phyloP scores from a whole-genome alignment of 2,888 invertebrate species.

The Germaria angustata region DNA sequence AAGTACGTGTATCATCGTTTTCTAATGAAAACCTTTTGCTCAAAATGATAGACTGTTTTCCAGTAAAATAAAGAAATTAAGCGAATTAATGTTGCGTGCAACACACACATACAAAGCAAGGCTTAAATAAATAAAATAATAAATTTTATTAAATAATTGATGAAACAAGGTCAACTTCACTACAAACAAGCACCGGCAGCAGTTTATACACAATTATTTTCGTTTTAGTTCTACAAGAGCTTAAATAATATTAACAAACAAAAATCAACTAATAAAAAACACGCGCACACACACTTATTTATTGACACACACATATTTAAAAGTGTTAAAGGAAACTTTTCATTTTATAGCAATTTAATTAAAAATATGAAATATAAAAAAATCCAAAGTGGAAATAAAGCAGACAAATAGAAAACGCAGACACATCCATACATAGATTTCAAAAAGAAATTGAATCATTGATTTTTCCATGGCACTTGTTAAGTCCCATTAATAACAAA shows the following conservation, averaged over 20 bases:
- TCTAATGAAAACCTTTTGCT: too few relatives aligned
- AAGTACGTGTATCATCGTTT: too few relatives aligned
- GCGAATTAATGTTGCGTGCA: not conserved
- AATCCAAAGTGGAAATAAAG: not conserved
- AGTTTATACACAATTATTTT: not conserved
- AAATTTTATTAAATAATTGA: constrained; percentile 8
- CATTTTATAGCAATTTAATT: too few relatives aligned
- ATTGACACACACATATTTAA: not conserved
- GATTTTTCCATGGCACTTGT: not conserved
- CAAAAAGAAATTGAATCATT: constrained; percentile 1
- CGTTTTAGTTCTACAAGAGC: not conserved
- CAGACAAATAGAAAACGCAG: too few relatives aligned
- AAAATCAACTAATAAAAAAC: not conserved
- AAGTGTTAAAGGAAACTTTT: not conserved
- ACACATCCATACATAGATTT: constrained; percentile 14
- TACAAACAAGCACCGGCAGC: not conserved
- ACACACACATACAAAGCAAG: not conserved
- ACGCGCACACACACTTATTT: not conserved
- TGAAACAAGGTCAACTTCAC: not conserved
- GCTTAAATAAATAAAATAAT: not conserved
- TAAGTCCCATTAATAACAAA: not conserved
- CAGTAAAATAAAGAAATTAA: constrained; percentile 4
- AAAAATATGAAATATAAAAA: not conserved
- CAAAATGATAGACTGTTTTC: not conserved
- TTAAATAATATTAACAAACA: not conserved